phyloP scores from a whole-genome alignment of 2,113 vertebrate species.

The Anoplopoma fimbria region DNA sequence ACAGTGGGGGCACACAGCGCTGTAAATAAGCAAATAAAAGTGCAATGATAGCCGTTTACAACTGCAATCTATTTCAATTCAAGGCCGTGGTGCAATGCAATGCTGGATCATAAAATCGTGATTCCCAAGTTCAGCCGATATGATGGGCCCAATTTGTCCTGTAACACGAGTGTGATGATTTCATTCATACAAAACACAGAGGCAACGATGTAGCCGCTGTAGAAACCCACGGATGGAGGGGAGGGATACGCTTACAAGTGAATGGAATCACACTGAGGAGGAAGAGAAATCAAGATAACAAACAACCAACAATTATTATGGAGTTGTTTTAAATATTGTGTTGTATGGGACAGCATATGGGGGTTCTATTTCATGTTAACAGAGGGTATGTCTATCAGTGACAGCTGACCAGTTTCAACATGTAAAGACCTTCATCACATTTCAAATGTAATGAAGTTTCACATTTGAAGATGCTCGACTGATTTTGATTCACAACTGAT shows the following conservation, averaged over 20 bases:
- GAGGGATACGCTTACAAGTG: not conserved
- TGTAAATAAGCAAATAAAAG: constrained; percentile 65
- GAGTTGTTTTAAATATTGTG: too few species aligned
- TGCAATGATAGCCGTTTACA: constrained; percentile 53
- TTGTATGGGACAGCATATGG: too few species aligned
- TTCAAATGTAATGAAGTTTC: too few species aligned
- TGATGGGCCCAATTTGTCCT: constrained; percentile 41
- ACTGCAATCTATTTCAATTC: constrained; percentile 54
- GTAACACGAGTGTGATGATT: constrained; percentile 38
- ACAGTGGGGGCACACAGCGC: constrained; percentile 8
- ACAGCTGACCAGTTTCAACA: too few species aligned
- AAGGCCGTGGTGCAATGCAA: not conserved
- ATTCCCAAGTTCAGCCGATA: not conserved
- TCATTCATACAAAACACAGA: constrained; percentile 41
- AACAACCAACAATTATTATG: too few species aligned
- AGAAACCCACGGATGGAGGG: constrained; percentile 1
- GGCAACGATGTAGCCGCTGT: not conserved
- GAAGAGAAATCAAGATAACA: not conserved
- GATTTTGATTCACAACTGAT: too few species aligned
- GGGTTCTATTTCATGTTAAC: too few species aligned
- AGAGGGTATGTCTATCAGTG: too few species aligned
- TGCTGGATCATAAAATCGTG: constrained; percentile 19
- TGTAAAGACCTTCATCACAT: too few species aligned
- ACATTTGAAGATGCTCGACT: too few species aligned
- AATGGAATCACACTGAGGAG: not conserved